phyloP scores from a whole-genome alignment of 2,797 vertebrate species.

The Bufotes viridis region DNA sequence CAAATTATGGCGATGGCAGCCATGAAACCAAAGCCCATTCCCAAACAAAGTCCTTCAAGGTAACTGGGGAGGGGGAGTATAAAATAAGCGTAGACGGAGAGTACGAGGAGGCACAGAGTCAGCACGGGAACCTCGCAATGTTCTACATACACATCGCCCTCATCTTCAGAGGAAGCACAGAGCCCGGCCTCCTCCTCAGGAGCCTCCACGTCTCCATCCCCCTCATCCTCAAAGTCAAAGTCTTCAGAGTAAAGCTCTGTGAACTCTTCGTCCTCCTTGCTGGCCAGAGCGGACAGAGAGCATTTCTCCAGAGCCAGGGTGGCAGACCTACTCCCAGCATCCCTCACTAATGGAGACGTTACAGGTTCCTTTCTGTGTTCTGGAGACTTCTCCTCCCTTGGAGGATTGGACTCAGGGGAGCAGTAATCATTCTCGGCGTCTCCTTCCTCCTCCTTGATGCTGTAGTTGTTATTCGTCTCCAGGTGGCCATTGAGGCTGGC shows the following conservation, averaged over 20 bases:
- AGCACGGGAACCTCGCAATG: slow-evolving; percentile 80
- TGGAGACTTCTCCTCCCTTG: slow-evolving; percentile 53
- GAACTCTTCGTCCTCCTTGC: slow-evolving; percentile 94
- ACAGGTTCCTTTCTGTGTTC: slow-evolving; percentile 69
- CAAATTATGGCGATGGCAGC: slow-evolving; percentile 88
- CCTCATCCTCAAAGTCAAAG: slow-evolving; percentile 80
- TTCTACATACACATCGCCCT: slow-evolving; percentile 72
- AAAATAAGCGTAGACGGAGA: slow-evolving; percentile 88
- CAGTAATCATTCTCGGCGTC: slow-evolving; percentile 79
- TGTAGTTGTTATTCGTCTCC: slow-evolving; percentile 92
- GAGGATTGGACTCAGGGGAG: slow-evolving; percentile 66
- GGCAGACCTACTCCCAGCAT: slow-evolving; percentile 67
- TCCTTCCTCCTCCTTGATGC: slow-evolving; percentile 95
- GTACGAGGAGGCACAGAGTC: slow-evolving; percentile 81
- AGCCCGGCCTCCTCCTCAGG: slow-evolving; percentile 65
- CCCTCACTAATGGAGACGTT: slow-evolving; percentile 64
- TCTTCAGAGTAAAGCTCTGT: slow-evolving; percentile 91
- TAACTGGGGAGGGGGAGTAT: slow-evolving; percentile 90
- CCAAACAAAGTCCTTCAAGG: slow-evolving; percentile 84
- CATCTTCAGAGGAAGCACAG: slow-evolving; percentile 75
- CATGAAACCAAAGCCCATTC: slow-evolving; percentile 89
- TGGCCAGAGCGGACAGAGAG: slow-evolving; percentile 84
- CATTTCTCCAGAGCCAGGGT: slow-evolving; percentile 87
- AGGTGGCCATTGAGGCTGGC: slow-evolving; percentile 81
- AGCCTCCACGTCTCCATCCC: slow-evolving; percentile 68